Percentiles rank a stretch among this genome's conserved stretches.
These are phyloP conservation scores for Sinocyclocheilus anshuiensis DNA, from an alignment of 2,113 vertebrate species.

Conservation along the genomic window DNA sequence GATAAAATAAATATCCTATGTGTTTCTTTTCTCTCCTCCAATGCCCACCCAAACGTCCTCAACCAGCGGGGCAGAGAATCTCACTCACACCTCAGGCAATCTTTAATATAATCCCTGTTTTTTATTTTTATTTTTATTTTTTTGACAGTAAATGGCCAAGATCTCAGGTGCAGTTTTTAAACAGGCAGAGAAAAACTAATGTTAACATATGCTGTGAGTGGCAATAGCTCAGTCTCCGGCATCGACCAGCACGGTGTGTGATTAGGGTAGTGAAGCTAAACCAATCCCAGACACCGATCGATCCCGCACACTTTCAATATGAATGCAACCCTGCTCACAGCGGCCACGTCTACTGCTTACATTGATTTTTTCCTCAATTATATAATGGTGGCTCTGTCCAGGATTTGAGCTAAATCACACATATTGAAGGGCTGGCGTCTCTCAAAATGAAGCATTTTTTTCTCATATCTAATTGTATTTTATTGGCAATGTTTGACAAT, in stretches of 20 bases:
- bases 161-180: constrained; percentile 72
- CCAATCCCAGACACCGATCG: constrained; percentile 74
- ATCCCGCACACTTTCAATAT: constrained; percentile 72
- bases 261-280: constrained; percentile 74
- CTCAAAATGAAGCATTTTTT: constrained; percentile 67
- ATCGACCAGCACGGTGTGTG: constrained; percentile 75
- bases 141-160: constrained; percentile 67
- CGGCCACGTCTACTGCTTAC: constrained; percentile 71
- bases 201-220: constrained; percentile 74
- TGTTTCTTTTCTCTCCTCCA: constrained; percentile 67
- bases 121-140: constrained; percentile 41
- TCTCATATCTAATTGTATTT: constrained; percentile 72
- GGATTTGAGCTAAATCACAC: constrained; percentile 73
- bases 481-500: constrained; percentile 71
- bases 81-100: constrained; percentile 77
- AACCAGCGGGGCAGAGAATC: constrained; percentile 71
- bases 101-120: constrained; percentile 77
- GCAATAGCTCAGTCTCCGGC: constrained; percentile 68
- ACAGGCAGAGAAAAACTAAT: constrained; percentile 67
- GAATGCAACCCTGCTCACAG: constrained; percentile 65
- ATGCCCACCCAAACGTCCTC: constrained; percentile 68
- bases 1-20: constrained; percentile 79
- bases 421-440: constrained; percentile 65
- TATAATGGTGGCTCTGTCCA: constrained; percentile 78
- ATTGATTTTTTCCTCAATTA: constrained; percentile 83